Percentiles rank a stretch among this genome's conserved stretches.
Evolutionary conservation across 1,140 invertebrate genomes (phyloP).

Genomic region (Trichonephila clavipes): DNA sequence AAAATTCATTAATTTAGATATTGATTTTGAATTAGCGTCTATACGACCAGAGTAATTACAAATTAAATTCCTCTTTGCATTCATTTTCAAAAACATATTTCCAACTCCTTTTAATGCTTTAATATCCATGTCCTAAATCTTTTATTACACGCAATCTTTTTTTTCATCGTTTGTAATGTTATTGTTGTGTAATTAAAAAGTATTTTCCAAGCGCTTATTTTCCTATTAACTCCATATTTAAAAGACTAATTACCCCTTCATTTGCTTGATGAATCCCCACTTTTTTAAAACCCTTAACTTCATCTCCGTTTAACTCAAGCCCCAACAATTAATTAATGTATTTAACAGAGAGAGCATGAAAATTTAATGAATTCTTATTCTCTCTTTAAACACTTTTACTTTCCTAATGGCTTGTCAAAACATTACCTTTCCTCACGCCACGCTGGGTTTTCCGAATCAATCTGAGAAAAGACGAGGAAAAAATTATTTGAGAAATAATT

Average conservation of each 20-base stretch:
- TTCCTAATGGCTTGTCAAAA: slow-evolving; percentile 9
- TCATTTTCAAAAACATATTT: neutral
- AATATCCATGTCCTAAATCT: neutral
- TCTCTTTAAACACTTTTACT: neutral
- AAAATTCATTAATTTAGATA: neutral
- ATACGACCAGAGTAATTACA: neutral
- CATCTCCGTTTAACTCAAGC: neutral
- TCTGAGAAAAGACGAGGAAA: neutral
- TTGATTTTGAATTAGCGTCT: neutral
- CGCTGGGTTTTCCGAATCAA: neutral
- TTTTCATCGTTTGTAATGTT: neutral
- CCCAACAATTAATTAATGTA: neutral
- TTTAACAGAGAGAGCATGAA: slow-evolving; percentile 31
- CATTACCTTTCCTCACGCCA: neutral
- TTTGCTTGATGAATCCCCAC: neutral
- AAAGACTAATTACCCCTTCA: slow-evolving; percentile 4
- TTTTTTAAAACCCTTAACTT: neutral
- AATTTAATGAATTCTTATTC: slow-evolving; percentile 23
- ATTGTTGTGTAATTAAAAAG: neutral
- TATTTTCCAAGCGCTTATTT: neutral
- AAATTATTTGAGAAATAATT: neutral
- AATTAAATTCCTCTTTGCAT: neutral
- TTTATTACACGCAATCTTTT: neutral
- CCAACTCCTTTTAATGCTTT: neutral
- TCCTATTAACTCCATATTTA: neutral